These are phyloP conservation scores for Euphonia xanthogaster DNA, from an alignment of 2,797 vertebrate species.

Conservation along the genomic window DNA sequence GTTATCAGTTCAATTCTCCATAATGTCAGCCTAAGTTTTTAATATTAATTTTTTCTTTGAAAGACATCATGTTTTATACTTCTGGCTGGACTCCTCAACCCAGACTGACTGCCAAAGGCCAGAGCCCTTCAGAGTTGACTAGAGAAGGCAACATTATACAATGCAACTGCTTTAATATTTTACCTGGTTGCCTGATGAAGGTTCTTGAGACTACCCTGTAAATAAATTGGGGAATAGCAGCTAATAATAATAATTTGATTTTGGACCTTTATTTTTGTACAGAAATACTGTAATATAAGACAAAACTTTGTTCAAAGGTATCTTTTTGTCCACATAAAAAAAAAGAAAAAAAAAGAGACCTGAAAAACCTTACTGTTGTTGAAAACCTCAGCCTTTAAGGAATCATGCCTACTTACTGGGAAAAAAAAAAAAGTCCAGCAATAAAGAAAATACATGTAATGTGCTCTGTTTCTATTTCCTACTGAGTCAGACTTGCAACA, in stretches of 20 bases:
- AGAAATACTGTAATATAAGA: conserved; percentile 72
- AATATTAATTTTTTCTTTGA: conserved; percentile 49
- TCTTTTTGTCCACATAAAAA: conserved; percentile 19
- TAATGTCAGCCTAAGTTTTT: conserved; percentile 53
- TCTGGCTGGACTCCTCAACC: background rate
- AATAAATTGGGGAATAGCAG: conserved; percentile 51
- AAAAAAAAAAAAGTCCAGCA: conserved; percentile 55
- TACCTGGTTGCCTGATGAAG: conserved; percentile 19
- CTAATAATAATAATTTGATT: conserved; percentile 42
- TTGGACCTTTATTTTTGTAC: conserved; percentile 77
- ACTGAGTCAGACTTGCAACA: background rate
- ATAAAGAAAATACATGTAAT: conserved; percentile 72
- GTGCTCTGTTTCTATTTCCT: background rate
- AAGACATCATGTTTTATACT: background rate
- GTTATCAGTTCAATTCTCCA: conserved; percentile 49
- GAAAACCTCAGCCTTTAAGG: conserved; percentile 46
- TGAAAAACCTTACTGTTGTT: conserved; percentile 15
- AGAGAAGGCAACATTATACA: background rate
- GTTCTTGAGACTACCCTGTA: conserved; percentile 62
- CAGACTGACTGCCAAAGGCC: background rate
- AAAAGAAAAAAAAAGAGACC: background rate
- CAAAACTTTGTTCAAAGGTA: conserved; percentile 46
- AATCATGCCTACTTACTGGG: conserved; percentile 38
- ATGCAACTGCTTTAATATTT: conserved; percentile 38
- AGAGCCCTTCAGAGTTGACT: background rate